Evolutionary conservation across 35 echinoderm and acorn worm species (phyloP), one percentile per base, ranked within the genome.

Genomic region (Stichopus chloronotus): DNA sequence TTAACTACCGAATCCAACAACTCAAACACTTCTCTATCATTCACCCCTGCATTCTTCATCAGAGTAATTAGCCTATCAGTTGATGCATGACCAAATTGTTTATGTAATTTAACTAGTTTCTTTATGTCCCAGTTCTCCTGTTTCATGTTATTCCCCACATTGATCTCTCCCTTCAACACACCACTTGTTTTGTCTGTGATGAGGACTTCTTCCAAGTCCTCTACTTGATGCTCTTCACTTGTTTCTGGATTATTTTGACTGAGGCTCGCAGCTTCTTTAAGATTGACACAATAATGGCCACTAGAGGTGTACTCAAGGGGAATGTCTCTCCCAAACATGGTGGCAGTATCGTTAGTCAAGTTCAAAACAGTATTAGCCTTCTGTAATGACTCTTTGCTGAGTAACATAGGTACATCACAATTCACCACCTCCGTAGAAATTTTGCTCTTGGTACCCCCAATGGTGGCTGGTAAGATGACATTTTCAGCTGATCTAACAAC

Each of bases 81-180:
- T 7, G 21, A 52, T 53, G 89, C 69, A 78, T 91, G 89, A 4
- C 89, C 71, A 57, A 91, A 91, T 54, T 91, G 89, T 58, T n/a
- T 55, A 53, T 90, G 87, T 20, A 91, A 16, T 57, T 91, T 91
- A 1, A 24, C 21, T 14, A 91, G 16, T 53, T 78, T 91, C 4
- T 55, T 4, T 5, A 7, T 22, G 16, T 88, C 58, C 86, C 86
- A 88, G 23, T 3, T 59, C 10, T 55, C 53, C 14, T 22, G 16
- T 25, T 80, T 3, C 78, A 3, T 80, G 7, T 9, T 5, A 86
- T 19, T 43, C 9, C 7, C 52, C 17, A 8, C n/a, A n/a, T n/a
- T n/a, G n/a, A n/a, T n/a, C n/a, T n/a, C n/a, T n/a, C n/a, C n/a
- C n/a, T n/a, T n/a, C n/a, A n/a, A n/a, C n/a, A n/a, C n/a, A n/a